Evolutionary conservation across 1,140 invertebrate species (phyloP).

Genomic region (Panagrolaimus sp.): DNA sequence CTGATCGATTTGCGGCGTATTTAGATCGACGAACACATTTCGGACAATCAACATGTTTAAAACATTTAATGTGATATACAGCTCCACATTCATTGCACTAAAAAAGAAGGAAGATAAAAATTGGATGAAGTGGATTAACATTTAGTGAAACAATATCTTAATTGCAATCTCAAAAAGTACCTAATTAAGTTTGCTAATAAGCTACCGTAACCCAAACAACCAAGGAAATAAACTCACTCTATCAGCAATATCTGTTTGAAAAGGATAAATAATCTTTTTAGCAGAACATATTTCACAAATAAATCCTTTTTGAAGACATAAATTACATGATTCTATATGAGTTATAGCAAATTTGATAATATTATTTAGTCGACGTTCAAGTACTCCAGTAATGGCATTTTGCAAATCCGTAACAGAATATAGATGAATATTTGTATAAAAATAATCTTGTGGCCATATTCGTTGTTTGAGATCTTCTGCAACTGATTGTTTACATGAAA

Average conservation of each 20-base stretch:
- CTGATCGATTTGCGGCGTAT: constrained; percentile 3
- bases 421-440: constrained; percentile 58
- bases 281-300: constrained; percentile 61
- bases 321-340: constrained; percentile 59
- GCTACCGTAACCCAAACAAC: not conserved
- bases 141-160: not conserved
- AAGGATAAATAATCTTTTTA: constrained; percentile 60
- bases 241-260: constrained; percentile 59
- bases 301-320: constrained; percentile 61
- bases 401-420: constrained; percentile 58
- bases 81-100: constrained; percentile 34
- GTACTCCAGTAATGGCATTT: constrained; percentile 44
- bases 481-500: constrained; percentile 59
- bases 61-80: constrained; percentile 31
- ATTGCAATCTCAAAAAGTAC: not conserved
- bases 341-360: constrained; percentile 58
- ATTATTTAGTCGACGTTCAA: constrained; percentile 56
- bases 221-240: constrained; percentile 53
- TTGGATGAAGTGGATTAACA: too few relatives aligned
- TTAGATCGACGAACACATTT: constrained; percentile 28
- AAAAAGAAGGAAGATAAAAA: too few relatives aligned
- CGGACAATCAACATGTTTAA: constrained; percentile 23
- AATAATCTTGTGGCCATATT: constrained; percentile 60
- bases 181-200: not conserved
- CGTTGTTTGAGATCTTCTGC: constrained; percentile 59